phyloP scores from a whole-genome alignment of 2,888 invertebrate genomes.

The Lapara coniferarum region DNA sequence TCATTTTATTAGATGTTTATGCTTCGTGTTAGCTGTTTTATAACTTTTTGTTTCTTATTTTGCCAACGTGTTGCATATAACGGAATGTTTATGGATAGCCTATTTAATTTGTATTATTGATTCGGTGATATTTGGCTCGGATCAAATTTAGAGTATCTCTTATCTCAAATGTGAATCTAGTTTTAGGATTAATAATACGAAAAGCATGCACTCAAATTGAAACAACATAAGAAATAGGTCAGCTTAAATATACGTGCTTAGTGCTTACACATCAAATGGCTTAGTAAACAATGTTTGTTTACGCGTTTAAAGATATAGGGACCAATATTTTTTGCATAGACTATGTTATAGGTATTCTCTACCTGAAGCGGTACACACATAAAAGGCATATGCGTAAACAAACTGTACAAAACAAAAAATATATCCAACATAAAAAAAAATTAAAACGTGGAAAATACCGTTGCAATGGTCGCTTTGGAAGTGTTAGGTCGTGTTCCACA shows the following conservation, averaged over 20 bases:
- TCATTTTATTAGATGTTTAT: not conserved
- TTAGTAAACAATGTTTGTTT: not conserved
- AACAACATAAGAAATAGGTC: not conserved
- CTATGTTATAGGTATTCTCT: not conserved
- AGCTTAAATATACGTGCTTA: not conserved
- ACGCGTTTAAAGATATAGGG: too few relatives aligned
- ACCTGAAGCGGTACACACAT: not conserved
- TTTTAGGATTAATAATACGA: slow-evolving; percentile 11
- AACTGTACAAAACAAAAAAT: too few relatives aligned
- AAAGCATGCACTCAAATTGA: not conserved
- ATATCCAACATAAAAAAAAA: not conserved
- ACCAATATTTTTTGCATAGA: too few relatives aligned
- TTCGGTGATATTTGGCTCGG: slow-evolving; percentile 7
- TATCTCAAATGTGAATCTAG: not conserved
- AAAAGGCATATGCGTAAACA: too few relatives aligned
- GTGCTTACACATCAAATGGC: not conserved
- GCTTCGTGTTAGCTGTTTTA: not conserved
- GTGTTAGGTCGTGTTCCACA: slow-evolving; percentile 23
- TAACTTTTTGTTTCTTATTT: not conserved
- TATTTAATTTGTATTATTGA: not conserved
- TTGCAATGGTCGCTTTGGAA: slow-evolving; percentile 5
- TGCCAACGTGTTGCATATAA: not conserved
- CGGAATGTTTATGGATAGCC: not conserved
- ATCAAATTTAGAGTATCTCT: slow-evolving; percentile 1
- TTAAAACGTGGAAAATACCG: not conserved